Base-by-base conservation (phyloP, 2,113 vertebrate genomes). In the Mionectes macconnelli region DNA sequence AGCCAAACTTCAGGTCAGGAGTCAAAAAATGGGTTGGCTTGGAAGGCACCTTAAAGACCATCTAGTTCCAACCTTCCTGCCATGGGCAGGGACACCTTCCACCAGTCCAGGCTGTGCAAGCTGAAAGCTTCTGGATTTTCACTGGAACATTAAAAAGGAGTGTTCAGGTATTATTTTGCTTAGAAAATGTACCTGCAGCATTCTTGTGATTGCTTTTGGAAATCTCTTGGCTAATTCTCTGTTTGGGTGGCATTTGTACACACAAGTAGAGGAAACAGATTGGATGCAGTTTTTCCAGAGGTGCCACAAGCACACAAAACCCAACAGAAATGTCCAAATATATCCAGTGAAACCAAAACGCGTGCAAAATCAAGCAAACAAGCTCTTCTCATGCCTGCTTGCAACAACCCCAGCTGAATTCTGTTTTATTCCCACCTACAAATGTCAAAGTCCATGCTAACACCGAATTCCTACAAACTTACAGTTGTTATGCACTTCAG, bases 401-500 rank as follows among this genome's bases (percentile, higher is more conserved):
- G 18, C 19, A n/a, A 59, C 33, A 31, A 21, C 8, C 30, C 19
- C 39, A 47, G 20, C 64, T 31, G 47, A 89, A 77, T 63, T 77
- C 50, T 72, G 47, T 6, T 92, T 89, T 49, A 60, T 68, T 81
- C 52, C 60, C 45, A 75, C 28, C 44, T 59, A n/a, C 31, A 45
- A 39, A 77, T 55, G 59, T 44, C 45, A 31, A 70, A 78, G 62
- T 12, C 33, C 28, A 70, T 16, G 57, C 67, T 55, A 55, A 81
- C 63, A 66, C 24, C 53, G 40, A 91, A 52, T 21, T 56, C 66
- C 49, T 60, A 10, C 7, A 37, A 55, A 33, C n/a, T 5, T 47
- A 12, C 20, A 44, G 15, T 40, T 3, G 0, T 50, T 27, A 22
- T 0, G 2, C 40, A 30, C n/a, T 79, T 63, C 57, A 62, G 44